Conservation (phyloP, 2,888 invertebrate genomes). For the Ophioninae sp. region DNA sequence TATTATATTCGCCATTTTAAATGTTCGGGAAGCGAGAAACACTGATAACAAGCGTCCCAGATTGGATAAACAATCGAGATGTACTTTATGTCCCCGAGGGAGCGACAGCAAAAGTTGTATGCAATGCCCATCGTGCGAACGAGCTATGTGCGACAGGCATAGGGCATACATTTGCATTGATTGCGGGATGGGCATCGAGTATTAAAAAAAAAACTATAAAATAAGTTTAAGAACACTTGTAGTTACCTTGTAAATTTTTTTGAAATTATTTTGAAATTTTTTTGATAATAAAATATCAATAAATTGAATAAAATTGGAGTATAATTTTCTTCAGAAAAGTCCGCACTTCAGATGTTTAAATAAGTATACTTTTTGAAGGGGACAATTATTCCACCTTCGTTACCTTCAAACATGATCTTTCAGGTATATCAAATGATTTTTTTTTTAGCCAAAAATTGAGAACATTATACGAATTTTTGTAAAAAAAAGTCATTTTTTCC, state of each 20-base stretch:
- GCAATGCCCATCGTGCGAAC: too few species aligned
- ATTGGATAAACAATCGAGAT: too few species aligned
- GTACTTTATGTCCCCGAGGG: too few species aligned
- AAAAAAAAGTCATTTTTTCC: too few species aligned
- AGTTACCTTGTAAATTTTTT: constrained; percentile 1
- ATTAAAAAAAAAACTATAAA: constrained; percentile 5
- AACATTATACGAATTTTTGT: too few species aligned
- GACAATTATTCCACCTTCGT: constrained; percentile 3
- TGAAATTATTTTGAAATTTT: background rate
- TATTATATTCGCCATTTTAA: too few species aligned
- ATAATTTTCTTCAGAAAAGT: background rate
- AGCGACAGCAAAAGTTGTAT: too few species aligned
- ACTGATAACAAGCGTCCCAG: too few species aligned
- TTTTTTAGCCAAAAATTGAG: too few species aligned
- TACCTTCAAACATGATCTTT: background rate
- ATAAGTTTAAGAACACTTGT: background rate
- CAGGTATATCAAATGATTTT: too few species aligned
- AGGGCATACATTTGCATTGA: background rate
- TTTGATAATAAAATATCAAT: constrained; percentile 12
- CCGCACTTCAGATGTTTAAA: constrained; percentile 19
- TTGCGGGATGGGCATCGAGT: constrained; percentile 6
- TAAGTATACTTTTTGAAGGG: constrained; percentile 22
- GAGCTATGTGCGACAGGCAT: background rate
- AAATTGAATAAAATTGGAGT: background rate
- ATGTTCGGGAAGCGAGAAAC: too few species aligned